Conservation (phyloP, 2,888 invertebrate species). For the Dorcus hopei region DNA sequence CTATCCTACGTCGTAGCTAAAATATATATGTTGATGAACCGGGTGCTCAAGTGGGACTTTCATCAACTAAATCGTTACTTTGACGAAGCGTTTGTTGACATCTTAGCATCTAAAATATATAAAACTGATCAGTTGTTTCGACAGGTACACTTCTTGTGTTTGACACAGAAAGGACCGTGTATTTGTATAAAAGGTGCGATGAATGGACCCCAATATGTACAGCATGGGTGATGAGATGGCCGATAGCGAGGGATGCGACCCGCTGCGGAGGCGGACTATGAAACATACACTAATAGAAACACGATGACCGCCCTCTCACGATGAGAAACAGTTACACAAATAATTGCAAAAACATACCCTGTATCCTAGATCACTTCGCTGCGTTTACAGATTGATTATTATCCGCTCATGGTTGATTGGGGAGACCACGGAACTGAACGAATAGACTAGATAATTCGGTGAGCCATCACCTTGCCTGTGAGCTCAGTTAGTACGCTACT, state of each 20-base stretch:
- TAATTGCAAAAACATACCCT: slow-evolving; percentile 92
- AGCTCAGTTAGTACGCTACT: slow-evolving; percentile 22
- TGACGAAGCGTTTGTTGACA: slow-evolving; percentile 17
- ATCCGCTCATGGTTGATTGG: slow-evolving; percentile 15
- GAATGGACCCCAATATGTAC: slow-evolving; percentile 50
- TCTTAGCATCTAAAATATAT: slow-evolving; percentile 36
- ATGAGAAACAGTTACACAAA: slow-evolving; percentile 60
- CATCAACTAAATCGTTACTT: slow-evolving; percentile 20
- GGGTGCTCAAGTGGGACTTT: slow-evolving; percentile 11
- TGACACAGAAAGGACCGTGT: slow-evolving; percentile 41
- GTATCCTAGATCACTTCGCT: slow-evolving; percentile 83
- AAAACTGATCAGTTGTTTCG: slow-evolving; percentile 28
- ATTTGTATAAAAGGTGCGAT: slow-evolving; percentile 42
- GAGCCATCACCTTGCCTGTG: slow-evolving; percentile 23
- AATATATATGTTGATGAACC: slow-evolving; percentile 37
- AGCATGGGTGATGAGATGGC: slow-evolving; percentile 35
- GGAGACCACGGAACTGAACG: slow-evolving; percentile 20
- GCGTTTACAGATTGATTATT: slow-evolving; percentile 49
- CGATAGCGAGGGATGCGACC: slow-evolving; percentile 35
- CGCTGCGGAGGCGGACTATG: slow-evolving; percentile 38
- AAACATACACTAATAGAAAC: slow-evolving; percentile 37
- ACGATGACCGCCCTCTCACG: slow-evolving; percentile 42
- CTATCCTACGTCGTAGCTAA: slow-evolving; percentile 45
- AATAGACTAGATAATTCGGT: slow-evolving; percentile 29
- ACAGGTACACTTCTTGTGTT: slow-evolving; percentile 42